phyloP scores from a whole-genome alignment of 2,888 invertebrate species.

The Dynastes maya region DNA sequence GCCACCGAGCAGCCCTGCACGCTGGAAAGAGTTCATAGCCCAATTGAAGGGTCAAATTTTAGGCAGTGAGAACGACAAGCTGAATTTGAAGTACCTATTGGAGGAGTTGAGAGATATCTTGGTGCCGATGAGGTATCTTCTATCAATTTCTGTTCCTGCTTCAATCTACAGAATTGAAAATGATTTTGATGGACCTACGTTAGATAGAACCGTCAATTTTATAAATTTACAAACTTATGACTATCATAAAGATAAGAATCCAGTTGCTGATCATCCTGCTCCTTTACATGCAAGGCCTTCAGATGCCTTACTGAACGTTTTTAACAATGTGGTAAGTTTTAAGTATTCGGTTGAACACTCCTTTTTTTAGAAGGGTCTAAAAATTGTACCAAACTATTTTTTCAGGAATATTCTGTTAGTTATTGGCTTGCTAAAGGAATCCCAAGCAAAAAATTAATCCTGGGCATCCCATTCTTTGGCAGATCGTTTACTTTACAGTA shows the following conservation, averaged over 20 bases:
- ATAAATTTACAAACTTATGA: constrained; percentile 81
- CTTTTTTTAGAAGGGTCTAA: too few species aligned
- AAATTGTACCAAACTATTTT: background rate
- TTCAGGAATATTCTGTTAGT: constrained; percentile 79
- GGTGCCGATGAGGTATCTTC: constrained; percentile 72
- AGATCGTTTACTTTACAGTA: constrained; percentile 79
- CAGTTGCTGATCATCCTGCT: constrained; percentile 72
- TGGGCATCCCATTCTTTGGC: constrained; percentile 84
- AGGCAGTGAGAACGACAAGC: constrained; percentile 70
- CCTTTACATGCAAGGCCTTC: constrained; percentile 71
- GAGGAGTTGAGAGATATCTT: constrained; percentile 78
- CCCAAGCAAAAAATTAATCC: constrained; percentile 78
- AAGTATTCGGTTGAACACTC: too few species aligned
- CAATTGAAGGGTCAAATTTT: constrained; percentile 52
- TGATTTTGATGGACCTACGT: constrained; percentile 76
- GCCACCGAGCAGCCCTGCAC: background rate
- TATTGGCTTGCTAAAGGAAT: constrained; percentile 79
- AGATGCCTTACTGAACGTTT: constrained; percentile 72
- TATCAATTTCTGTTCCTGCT: constrained; percentile 76
- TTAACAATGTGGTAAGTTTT: constrained; percentile 71
- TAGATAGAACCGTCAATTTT: constrained; percentile 78
- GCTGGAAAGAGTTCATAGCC: background rate
- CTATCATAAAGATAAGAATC: constrained; percentile 70
- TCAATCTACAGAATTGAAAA: constrained; percentile 78
- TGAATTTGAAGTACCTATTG: constrained; percentile 73